These are phyloP conservation scores for Eristalis tenax DNA, from an alignment of 2,888 invertebrate species.

Conservation along the genomic window DNA sequence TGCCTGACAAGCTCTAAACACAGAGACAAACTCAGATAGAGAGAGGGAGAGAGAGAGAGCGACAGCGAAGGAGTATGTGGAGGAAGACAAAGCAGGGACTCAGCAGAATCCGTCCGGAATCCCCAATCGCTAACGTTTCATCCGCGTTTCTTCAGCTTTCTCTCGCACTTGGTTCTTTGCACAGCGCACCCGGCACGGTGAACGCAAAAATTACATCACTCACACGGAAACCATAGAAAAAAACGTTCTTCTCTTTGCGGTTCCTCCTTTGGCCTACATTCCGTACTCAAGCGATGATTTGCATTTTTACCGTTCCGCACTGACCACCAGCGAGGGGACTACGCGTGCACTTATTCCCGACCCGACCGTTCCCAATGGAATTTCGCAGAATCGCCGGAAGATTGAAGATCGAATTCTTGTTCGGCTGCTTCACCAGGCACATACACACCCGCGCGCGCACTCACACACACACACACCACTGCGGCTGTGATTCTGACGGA, in stretches of 20 bases:
- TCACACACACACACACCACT: not conserved
- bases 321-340: no score
- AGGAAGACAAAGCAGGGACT: conserved; percentile 2
- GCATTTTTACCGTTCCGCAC: not conserved
- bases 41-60: not conserved
- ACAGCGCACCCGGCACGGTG: conserved; percentile 30
- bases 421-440: not conserved
- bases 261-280: conserved; percentile 66
- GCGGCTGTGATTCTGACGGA: not conserved
- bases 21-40: no score
- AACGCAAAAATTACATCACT: conserved; percentile 66
- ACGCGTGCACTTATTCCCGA: no score
- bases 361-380: no score
- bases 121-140: not conserved
- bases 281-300: conserved; percentile 25
- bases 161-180: conserved; percentile 19
- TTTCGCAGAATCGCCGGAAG: not conserved
- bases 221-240: conserved; percentile 50
- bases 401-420: not conserved
- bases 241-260: conserved; percentile 12
- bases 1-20: not conserved
- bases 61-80: not conserved
- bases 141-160: conserved; percentile 10
- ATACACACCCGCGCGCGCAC: not conserved
- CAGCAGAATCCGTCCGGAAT: conserved; percentile 22